Conservation (phyloP, 92 coral and sea anemone species). For the Epizoanthus illoricatus region DNA sequence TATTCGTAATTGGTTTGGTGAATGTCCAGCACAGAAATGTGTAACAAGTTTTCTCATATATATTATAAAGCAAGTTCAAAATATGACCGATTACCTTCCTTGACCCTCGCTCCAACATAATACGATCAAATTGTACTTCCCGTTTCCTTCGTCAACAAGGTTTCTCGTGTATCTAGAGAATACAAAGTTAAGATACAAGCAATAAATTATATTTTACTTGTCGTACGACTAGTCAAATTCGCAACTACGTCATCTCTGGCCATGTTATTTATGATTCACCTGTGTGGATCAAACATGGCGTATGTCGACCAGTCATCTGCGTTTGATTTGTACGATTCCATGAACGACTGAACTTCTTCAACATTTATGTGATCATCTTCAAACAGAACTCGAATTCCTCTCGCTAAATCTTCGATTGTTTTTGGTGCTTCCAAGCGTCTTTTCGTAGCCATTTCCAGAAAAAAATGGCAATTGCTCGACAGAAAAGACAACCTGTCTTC, state of each 20-base stretch:
- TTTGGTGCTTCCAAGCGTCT: constrained; percentile 60
- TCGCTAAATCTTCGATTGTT: constrained; percentile 67
- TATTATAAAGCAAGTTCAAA: not conserved
- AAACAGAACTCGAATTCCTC: constrained; percentile 71
- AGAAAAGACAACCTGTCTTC: not conserved
- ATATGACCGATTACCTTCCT: constrained; percentile 78
- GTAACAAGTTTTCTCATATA: no score
- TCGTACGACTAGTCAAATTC: not conserved
- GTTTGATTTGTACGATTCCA: constrained; percentile 77
- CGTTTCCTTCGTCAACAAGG: constrained; percentile 96
- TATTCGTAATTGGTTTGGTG: no score
- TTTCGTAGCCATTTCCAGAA: constrained; percentile 49
- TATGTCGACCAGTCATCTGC: constrained; percentile 82
- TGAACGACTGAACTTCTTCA: constrained; percentile 73
- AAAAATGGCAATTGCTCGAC: not conserved
- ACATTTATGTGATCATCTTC: constrained; percentile 73
- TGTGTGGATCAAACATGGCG: constrained; percentile 89
- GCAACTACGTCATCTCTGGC: not conserved
- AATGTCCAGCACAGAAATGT: no score
- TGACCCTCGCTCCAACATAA: constrained; percentile 99
- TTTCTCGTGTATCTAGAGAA: constrained; percentile 82
- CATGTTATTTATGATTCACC: constrained; percentile 39
- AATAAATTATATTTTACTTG: not conserved
- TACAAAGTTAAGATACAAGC: not conserved
- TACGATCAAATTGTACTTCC: constrained; percentile 87